Base-by-base conservation (phyloP, 2,113 vertebrate genomes). In the Alligator sinensis region DNA sequence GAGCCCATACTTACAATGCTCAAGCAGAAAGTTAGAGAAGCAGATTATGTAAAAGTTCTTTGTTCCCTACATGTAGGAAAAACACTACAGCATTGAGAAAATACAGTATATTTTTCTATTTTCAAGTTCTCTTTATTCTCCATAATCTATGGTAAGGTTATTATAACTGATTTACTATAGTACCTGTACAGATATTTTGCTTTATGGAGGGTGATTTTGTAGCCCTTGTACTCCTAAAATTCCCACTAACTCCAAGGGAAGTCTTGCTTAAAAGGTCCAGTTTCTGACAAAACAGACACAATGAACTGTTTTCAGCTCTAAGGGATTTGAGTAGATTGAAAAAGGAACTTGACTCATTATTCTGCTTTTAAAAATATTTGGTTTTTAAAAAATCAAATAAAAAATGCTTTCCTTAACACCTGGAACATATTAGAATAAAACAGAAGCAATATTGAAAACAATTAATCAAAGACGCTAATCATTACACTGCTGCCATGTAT, bases 121-220 rank as follows among this genome's bases (percentile, higher is more conserved):
- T 96, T 13, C 27, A 89, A 92, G 81, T 94, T 47, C 80, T 96
- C 59, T 70, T 94, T 82, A 62, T 28, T 97, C 96, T 95, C 95
- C 90, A 86, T 88, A 93, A 94, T 84, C 91, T 93, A 86, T 66
- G 75, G 74, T 88, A 91, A 82, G 95, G 87, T 95, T 95, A 83
- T 84, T 92, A 92, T 47, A 77, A 77, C 81, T 90, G 14, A 70
- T 57, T 80, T 94, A 88, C 89, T 88, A 63, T 15, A 61, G 58
- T 80, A 86, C 22, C 75, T 54, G 88, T 81, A 77, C 4, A 87
- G 79, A 66, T 81, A 57, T 63, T 66, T 22, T 62, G 2, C 5
- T 88, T 68, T 38, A 55, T 7, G 0, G 47, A 9, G 19, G 22
- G 79, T 75, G 59, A 86, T 57, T 30, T 15, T 2, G 1, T 34